A percentile compares a stretch with the other conserved stretches of the same genome.
phyloP scores from a whole-genome alignment of 2,888 invertebrate species.

The Oscheius onirici region DNA sequence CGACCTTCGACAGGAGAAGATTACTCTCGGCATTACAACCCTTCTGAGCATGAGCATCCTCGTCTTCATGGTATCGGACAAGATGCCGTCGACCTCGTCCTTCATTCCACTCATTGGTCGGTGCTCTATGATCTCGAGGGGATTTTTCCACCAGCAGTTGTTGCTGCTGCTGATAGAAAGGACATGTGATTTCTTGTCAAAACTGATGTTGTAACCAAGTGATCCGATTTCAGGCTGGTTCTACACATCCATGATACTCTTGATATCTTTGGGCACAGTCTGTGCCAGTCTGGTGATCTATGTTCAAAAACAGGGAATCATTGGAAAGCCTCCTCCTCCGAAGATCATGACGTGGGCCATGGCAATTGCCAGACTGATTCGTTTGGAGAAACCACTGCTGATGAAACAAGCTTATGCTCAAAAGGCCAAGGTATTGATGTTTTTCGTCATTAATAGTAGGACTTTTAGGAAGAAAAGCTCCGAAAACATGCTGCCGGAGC shows the following conservation, averaged over 20 bases:
- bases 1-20: constrained; percentile 65
- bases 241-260: constrained; percentile 74
- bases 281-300: constrained; percentile 74
- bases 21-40: constrained; percentile 67
- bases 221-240: constrained; percentile 71
- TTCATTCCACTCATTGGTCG: constrained; percentile 74
- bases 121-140: constrained; percentile 31
- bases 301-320: constrained; percentile 58
- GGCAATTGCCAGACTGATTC: constrained; percentile 56
- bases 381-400: constrained; percentile 65
- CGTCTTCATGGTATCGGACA: constrained; percentile 72
- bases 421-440: constrained; percentile 36
- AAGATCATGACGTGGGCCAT: constrained; percentile 62
- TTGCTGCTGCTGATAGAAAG: neutral
- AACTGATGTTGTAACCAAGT: neutral
- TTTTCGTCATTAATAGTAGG: neutral
- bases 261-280: constrained; percentile 74
- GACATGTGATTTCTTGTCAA: neutral
- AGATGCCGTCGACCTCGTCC: constrained; percentile 74
- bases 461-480: constrained; percentile 7
- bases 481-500: neutral
- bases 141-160: neutral
- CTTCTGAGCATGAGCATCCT: constrained; percentile 73
- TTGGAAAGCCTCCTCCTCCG: constrained; percentile 62
- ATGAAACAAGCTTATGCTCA: constrained; percentile 68